Evolutionary conservation across 2,113 vertebrate genomes (phyloP).

Genomic region (Cavia aperea): DNA sequence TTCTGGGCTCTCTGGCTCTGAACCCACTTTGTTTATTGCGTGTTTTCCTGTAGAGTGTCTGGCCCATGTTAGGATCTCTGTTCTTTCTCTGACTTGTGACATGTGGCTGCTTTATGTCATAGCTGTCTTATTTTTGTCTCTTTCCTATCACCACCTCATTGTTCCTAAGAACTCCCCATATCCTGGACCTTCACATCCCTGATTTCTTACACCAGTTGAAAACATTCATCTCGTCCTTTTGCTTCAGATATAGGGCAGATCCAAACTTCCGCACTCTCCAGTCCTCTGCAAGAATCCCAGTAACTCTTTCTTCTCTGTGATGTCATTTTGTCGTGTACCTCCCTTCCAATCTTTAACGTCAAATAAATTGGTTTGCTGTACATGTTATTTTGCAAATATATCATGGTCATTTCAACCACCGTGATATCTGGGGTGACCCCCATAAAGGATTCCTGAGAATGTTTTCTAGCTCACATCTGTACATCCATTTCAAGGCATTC

Average conservation of each 20-base stretch:
- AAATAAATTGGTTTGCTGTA: background rate
- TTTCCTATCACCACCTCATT: background rate
- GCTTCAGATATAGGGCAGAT: background rate
- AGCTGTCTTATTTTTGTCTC: background rate
- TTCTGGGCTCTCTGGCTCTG: background rate
- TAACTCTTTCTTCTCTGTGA: background rate
- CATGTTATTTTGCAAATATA: background rate
- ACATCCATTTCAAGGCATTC: background rate
- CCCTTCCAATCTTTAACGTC: background rate
- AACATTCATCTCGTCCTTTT: background rate
- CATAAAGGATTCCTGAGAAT: background rate
- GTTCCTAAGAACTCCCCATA: background rate
- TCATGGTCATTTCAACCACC: background rate
- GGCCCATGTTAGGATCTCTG: background rate
- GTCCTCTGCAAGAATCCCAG: background rate
- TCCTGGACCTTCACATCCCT: background rate
- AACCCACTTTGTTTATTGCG: too few species aligned
- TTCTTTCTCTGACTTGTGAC: background rate
- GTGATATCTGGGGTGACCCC: background rate
- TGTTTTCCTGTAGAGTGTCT: background rate
- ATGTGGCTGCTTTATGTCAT: too few species aligned
- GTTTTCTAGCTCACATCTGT: background rate
- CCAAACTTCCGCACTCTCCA: background rate
- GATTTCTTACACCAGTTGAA: background rate
- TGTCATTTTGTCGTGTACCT: rapidly evolving